phyloP scores from a whole-genome alignment of 1,140 invertebrate genomes.

The Neodiprion virginianus region DNA sequence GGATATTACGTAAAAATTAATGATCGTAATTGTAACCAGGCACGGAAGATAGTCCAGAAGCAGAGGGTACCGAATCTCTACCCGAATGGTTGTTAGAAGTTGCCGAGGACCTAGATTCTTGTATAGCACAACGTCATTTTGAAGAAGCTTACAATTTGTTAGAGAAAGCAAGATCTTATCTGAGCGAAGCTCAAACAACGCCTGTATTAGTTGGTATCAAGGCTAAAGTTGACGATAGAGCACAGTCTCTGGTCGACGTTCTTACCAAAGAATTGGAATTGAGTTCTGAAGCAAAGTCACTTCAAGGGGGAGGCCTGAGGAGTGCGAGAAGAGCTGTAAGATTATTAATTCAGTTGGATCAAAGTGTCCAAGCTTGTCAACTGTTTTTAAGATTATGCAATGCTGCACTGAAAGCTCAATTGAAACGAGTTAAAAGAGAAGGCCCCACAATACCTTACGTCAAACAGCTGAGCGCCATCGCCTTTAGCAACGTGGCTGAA shows the following conservation, averaged over 20 bases:
- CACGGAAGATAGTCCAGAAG: slow-evolving; percentile 62
- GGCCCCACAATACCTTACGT: slow-evolving; percentile 87
- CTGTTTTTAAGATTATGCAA: slow-evolving; percentile 87
- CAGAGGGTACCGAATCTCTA: slow-evolving; percentile 62
- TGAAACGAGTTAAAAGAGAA: slow-evolving; percentile 87
- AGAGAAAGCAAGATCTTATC: slow-evolving; percentile 73
- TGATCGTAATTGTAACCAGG: slow-evolving; percentile 40
- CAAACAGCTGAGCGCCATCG: slow-evolving; percentile 82
- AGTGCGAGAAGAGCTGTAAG: slow-evolving; percentile 85
- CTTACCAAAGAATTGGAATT: slow-evolving; percentile 89
- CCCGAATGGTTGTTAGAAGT: slow-evolving; percentile 93
- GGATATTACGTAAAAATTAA: neutral
- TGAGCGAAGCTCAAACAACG: slow-evolving; percentile 54
- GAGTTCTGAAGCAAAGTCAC: slow-evolving; percentile 80
- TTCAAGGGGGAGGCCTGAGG: slow-evolving; percentile 87
- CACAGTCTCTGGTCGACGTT: slow-evolving; percentile 81
- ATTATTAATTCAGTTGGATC: slow-evolving; percentile 86
- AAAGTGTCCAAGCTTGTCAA: slow-evolving; percentile 81
- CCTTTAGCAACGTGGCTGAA: slow-evolving; percentile 88
- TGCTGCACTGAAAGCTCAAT: slow-evolving; percentile 80
- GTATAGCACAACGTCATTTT: slow-evolving; percentile 96
- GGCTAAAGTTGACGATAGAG: slow-evolving; percentile 66
- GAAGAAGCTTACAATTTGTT: slow-evolving; percentile 91
- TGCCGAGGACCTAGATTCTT: slow-evolving; percentile 94
- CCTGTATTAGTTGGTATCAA: slow-evolving; percentile 55